A percentile compares a stretch with the other conserved stretches of the same genome.
Conservation (phyloP, 2,888 invertebrate genomes). For the Taenaris catops region DNA sequence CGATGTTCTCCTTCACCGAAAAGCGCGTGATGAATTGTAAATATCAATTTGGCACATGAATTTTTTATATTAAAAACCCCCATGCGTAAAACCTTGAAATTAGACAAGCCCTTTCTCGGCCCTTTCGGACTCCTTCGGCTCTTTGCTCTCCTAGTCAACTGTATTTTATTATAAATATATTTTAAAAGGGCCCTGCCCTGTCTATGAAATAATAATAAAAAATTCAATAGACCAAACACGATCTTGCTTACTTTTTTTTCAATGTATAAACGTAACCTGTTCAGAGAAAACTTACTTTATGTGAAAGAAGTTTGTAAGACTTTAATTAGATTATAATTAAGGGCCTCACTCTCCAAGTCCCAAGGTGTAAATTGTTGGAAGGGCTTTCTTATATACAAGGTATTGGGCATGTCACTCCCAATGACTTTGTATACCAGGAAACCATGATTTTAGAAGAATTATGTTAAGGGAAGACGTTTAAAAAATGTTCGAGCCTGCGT, state of each 20-base stretch:
- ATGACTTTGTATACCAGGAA: slow-evolving; percentile 77
- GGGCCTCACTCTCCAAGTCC: slow-evolving; percentile 22
- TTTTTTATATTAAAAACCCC: too few species aligned
- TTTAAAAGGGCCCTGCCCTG: slow-evolving; percentile 76
- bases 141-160: slow-evolving; percentile 66
- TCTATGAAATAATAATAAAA: too few species aligned
- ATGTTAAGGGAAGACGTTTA: too few species aligned
- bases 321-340: slow-evolving; percentile 9
- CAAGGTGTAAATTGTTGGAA: slow-evolving; percentile 67
- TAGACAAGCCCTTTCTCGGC: slow-evolving; percentile 63
- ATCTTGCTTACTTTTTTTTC: too few species aligned
- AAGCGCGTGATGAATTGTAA: too few species aligned
- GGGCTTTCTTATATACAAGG: slow-evolving; percentile 58
- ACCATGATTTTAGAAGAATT: slow-evolving; percentile 38
- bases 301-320: background rate
- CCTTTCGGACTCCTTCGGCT: slow-evolving; percentile 59
- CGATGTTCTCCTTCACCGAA: too few species aligned
- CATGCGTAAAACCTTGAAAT: slow-evolving; percentile 71
- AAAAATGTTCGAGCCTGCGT: too few species aligned
- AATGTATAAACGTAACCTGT: background rate
- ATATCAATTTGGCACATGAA: too few species aligned
- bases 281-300: too few species aligned
- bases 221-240: too few species aligned
- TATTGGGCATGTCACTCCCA: slow-evolving; percentile 81
- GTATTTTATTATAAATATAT: slow-evolving; percentile 81